Base-by-base conservation (phyloP, 2,113 vertebrate species). In the Callopanchax toddi region DNA sequence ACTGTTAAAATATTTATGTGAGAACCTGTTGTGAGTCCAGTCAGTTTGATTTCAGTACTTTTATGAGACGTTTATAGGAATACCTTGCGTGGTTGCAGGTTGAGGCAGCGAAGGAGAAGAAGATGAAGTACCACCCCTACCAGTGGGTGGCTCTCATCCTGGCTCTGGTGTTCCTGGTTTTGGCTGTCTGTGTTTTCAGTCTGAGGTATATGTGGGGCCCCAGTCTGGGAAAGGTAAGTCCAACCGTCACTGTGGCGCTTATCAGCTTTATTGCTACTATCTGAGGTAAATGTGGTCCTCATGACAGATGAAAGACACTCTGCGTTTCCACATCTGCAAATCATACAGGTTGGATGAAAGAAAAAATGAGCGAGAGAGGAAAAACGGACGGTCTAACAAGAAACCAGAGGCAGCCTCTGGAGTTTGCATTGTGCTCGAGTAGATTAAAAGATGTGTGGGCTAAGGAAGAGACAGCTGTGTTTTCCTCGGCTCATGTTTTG, bases 131-230 rank as follows among this genome's bases (percentile, higher is more conserved):
- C 65, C 76, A 70, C 23, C 58, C 52, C 43, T 90, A 87, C 87
- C 90, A 89, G 81, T 80, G 84, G 22, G 76, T 72, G 42, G 90
- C 84, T 46, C 76, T 92, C 25, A 69, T 74, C 55, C 79, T 92
- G 60, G 74, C 81, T 13, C 69, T 91, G 54, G 56, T 91, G 36
- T 80, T 92, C 62, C 80, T 93, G 10, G 54, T 87, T 48, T 51
- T 92, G 82, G 78, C 82, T 50, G 76, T 91, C 0, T 80, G 85
- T 42, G 45, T 90, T 62, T 90, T 93, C 77, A 88, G 89, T 69
- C 64, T 93, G 66, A 79, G 82, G 26, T 89, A 86, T 65, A 63
- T 92, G 65, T 92, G 91, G 91, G 91, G 69, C 53, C 83, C 91
- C 46, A 82, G 60, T 40, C 74, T 76, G 45, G 87, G 64, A 10